A percentile compares a stretch with the other conserved stretches of the same genome.
Conservation (phyloP, 2,888 invertebrate genomes). For the Neoitamus cyanurus region DNA sequence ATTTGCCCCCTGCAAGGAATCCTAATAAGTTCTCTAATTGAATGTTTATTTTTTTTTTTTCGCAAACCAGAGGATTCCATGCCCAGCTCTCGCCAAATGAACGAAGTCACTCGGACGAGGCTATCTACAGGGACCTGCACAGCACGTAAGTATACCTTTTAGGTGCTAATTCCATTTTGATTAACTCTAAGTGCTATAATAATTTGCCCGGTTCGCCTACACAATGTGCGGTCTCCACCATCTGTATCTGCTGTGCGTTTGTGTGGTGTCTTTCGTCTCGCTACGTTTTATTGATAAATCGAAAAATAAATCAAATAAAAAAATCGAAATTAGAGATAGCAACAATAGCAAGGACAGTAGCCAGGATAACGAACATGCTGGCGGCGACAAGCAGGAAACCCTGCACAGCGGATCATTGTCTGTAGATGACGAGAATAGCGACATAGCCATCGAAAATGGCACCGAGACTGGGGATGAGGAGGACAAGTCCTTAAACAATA, state of each 20-base stretch:
- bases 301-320: neutral
- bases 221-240: neutral
- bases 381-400: slow-evolving; percentile 49
- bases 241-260: neutral
- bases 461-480: slow-evolving; percentile 59
- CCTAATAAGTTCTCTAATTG: slow-evolving; percentile 34
- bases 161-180: slow-evolving; percentile 16
- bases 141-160: slow-evolving; percentile 74
- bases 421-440: slow-evolving; percentile 65
- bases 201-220: neutral
- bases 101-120: slow-evolving; percentile 82
- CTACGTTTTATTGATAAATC: neutral
- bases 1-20: neutral
- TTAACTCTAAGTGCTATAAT: slow-evolving; percentile 35
- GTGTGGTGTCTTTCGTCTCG: neutral
- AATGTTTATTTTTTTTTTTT: slow-evolving; percentile 49
- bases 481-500: slow-evolving; percentile 39
- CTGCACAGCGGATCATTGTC: slow-evolving; percentile 61
- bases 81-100: slow-evolving; percentile 71
- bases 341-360: slow-evolving; percentile 57
- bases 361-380: slow-evolving; percentile 57
- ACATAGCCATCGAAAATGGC: slow-evolving; percentile 62
- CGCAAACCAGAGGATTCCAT: slow-evolving; percentile 78
- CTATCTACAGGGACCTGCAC: slow-evolving; percentile 85
- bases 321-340: slow-evolving; percentile 54